Conservation (phyloP, 2,113 vertebrate genomes). For the Phainopepla nitens region DNA sequence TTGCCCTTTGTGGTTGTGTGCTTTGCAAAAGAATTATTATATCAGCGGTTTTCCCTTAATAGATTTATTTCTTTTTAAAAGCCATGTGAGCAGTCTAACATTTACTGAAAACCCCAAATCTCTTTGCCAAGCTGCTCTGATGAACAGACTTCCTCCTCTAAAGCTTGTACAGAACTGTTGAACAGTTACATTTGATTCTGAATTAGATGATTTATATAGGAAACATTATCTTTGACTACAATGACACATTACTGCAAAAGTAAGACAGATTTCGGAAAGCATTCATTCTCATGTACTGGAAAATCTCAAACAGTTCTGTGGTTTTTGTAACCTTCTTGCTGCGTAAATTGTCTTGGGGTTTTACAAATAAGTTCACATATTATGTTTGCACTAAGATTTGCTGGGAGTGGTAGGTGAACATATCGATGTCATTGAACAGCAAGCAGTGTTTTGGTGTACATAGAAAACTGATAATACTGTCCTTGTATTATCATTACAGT, state of each 20-base stretch:
- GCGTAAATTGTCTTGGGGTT: conserved; percentile 68
- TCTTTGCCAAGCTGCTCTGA: conserved; percentile 68
- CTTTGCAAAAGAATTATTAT: conserved; percentile 63
- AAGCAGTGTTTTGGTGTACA: conserved; percentile 69
- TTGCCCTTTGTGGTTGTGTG: conserved; percentile 66
- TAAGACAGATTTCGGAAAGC: conserved; percentile 56
- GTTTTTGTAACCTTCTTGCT: conserved; percentile 67
- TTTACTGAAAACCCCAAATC: conserved; percentile 55
- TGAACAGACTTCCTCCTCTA: conserved; percentile 48
- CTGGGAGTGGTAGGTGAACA: conserved; percentile 67
- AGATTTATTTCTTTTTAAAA: conserved; percentile 67
- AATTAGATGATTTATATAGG: conserved; percentile 66
- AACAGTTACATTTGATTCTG: conserved; percentile 59
- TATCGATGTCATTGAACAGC: conserved; percentile 48
- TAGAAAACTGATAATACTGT: conserved; percentile 61
- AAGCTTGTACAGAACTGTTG: conserved; percentile 67
- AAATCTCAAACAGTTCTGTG: conserved; percentile 66
- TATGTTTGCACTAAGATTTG: conserved; percentile 79
- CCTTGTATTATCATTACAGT: conserved; percentile 58
- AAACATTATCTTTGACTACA: conserved; percentile 49
- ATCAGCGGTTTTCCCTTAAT: conserved; percentile 57
- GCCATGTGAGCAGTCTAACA: conserved; percentile 65
- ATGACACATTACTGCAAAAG: conserved; percentile 36
- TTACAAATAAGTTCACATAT: conserved; percentile 55
- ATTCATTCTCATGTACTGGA: conserved; percentile 56